Base-by-base conservation (phyloP, 2,888 invertebrate species). In the Cenopis cana region DNA sequence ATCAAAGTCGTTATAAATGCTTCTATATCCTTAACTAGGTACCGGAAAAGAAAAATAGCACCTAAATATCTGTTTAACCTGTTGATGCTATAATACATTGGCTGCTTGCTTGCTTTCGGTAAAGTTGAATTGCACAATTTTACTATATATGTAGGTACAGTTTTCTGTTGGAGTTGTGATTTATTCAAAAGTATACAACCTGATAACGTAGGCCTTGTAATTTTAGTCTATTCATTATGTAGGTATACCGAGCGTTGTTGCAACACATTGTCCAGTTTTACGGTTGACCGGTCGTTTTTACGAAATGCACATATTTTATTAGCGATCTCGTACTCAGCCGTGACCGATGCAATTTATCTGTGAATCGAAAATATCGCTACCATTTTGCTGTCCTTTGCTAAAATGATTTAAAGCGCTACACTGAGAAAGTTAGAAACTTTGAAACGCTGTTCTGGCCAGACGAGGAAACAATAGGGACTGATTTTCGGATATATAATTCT, bases 151-250 rank as follows among this genome's bases (percentile, higher is more conserved):
- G n/a, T n/a, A 11, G 12, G 5, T n/a, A 10, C 17, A 50, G 54
- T 24, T 33, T 70, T 70, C 52, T 46, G 54, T 59, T n/a, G 33
- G 57, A 60, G 59, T 29, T 72, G 57, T 74, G 33, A 61, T 69
- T 72, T 72, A 69, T 73, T 61, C 69, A 72, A 62, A 69, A 66
- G 66, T 61, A n/a, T n/a, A 71, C 59, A 49, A 73, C 65, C 52
- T 74, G 69, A 79, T 83, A 84, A 76, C 76, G 78, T 79, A 82
- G 87, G 83, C 88, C 89, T 89, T 89, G 89, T 85, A 78, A 81
- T 81, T 82, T 66, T 79, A 76, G 78, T 81, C 76, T 80, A 79
- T 82, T 81, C 71, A 56, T 81, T 85, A 81, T 81, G 83, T 80
- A n/a, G n/a, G n/a, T n/a, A n/a, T n/a, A 78, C 78, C 78, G 77